These are phyloP conservation scores for Crypturellus tataupa DNA, from an alignment of 2,797 vertebrate genomes.

Conservation along the genomic window DNA sequence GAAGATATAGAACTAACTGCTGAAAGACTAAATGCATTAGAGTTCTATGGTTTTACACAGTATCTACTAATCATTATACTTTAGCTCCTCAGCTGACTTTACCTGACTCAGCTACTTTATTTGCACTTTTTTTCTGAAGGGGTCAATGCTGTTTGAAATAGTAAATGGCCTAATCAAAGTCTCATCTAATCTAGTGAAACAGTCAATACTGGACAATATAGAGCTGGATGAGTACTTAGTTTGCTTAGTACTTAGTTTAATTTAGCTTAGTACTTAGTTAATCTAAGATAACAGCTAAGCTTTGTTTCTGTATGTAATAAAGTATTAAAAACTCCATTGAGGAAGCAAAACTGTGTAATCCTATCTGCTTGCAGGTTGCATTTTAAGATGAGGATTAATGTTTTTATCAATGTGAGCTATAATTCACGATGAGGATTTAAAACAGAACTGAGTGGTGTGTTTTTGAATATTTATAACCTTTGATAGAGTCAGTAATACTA, in stretches of 20 bases:
- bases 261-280: neutral
- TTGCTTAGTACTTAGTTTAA: neutral
- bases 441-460: neutral
- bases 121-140: no score
- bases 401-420: neutral
- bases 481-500: neutral
- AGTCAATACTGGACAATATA: neutral
- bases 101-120: no score
- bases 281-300: neutral
- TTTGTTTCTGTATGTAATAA: neutral
- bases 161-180: neutral
- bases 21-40: neutral
- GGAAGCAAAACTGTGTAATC: neutral
- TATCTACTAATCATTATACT: neutral
- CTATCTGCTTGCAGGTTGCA: no score
- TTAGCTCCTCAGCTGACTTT: neutral
- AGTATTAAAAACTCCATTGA: neutral
- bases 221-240: neutral
- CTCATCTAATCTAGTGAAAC: neutral
- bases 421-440: neutral
- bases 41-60: neutral
- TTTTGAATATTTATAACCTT: neutral
- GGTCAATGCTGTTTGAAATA: neutral
- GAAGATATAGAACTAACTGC: neutral
- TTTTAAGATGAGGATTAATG: neutral